Conservation (phyloP, 2,797 vertebrate species). For the Sphaeramia orbicularis region DNA sequence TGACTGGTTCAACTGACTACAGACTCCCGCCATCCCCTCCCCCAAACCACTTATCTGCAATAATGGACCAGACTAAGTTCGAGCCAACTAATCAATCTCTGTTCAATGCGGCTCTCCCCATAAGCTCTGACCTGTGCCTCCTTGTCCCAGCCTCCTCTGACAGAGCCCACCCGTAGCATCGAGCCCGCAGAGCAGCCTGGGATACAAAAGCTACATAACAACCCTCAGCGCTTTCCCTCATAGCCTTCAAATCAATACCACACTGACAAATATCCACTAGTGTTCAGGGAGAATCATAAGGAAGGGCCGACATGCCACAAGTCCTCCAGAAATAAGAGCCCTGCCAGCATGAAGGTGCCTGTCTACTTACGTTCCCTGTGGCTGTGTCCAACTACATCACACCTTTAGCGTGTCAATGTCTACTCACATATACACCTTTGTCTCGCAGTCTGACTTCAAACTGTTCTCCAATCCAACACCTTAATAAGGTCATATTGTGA, state of each 20-base stretch:
- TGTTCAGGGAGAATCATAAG: conserved; percentile 67
- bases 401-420: conserved; percentile 66
- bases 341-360: conserved; percentile 55
- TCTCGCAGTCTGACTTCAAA: conserved; percentile 33
- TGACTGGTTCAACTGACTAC: conserved; percentile 42
- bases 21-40: conserved; percentile 1
- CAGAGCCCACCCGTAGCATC: conserved; percentile 20
- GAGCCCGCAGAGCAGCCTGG: conserved; percentile 29
- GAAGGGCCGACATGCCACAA: conserved; percentile 34
- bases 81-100: conserved; percentile 58
- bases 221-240: conserved; percentile 26
- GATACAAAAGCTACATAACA: conserved; percentile 18
- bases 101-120: conserved; percentile 31
- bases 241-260: conserved; percentile 70
- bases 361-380: conserved; percentile 58
- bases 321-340: conserved; percentile 45
- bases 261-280: conserved; percentile 61
- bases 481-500: conserved; percentile 44
- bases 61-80: conserved; percentile 54
- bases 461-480: conserved; percentile 31
- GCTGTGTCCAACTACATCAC: conserved; percentile 67
- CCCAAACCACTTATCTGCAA: conserved; percentile 49
- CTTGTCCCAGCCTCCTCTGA: conserved; percentile 26
- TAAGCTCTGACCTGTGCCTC: conserved; percentile 45
- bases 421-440: conserved; percentile 56